phyloP scores from a whole-genome alignment of 2,797 vertebrate species.

The Urophycis tenuis region DNA sequence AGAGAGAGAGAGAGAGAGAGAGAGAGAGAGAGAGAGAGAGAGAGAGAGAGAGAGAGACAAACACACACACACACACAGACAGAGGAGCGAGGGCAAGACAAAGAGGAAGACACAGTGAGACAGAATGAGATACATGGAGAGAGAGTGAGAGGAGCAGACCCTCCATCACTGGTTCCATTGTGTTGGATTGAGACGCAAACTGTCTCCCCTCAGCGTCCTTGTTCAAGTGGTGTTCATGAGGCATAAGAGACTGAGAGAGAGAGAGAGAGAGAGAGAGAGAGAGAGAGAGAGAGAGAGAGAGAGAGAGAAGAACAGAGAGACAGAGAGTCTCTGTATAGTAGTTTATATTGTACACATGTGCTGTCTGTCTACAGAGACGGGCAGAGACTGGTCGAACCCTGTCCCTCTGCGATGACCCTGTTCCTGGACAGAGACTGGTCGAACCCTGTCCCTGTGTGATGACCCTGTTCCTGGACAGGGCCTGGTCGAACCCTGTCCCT shows the following conservation, averaged over 20 bases:
- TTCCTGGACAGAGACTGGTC: too few relatives aligned
- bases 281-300: not conserved
- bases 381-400: too few relatives aligned
- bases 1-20: not conserved
- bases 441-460: too few relatives aligned
- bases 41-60: too few relatives aligned
- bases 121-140: not conserved
- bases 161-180: slow-evolving; percentile 61
- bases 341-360: not conserved
- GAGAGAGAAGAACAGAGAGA: too few relatives aligned
- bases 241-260: too few relatives aligned
- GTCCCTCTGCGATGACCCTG: too few relatives aligned
- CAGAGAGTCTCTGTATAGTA: too few relatives aligned
- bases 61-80: not conserved
- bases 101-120: not conserved
- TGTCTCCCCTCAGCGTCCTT: slow-evolving; percentile 30
- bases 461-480: too few relatives aligned
- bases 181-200: slow-evolving; percentile 43
- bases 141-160: slow-evolving; percentile 43
- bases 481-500: too few relatives aligned
- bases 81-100: not conserved
- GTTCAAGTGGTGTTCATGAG: not conserved
- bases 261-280: not conserved
- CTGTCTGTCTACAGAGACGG: too few relatives aligned
- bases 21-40: too few relatives aligned